Percentiles rank a stretch among this genome's conserved stretches.
phyloP scores from a whole-genome alignment of 1,140 invertebrate genomes.

The Sinella curviseta region DNA sequence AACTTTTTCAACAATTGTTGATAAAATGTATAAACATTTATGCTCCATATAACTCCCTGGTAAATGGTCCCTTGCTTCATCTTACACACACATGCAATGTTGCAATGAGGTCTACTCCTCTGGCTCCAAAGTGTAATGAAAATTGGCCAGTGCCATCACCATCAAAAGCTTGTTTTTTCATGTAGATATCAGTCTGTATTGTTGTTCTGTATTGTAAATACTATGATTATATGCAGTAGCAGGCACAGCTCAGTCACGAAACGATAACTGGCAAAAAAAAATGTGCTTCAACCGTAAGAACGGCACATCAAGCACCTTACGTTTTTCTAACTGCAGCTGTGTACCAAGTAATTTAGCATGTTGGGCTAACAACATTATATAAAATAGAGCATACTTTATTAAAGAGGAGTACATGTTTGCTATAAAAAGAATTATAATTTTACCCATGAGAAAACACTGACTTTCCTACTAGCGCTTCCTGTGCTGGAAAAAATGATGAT shows the following conservation, averaged over 20 bases:
- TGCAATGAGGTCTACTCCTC: not conserved
- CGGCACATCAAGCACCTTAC: no score
- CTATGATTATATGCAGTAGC: not conserved
- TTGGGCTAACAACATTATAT: not conserved
- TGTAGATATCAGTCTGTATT: no score
- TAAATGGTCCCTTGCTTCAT: no score
- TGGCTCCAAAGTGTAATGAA: slow-evolving; percentile 10
- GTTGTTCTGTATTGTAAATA: not conserved
- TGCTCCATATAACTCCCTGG: no score
- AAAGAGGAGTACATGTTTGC: not conserved
- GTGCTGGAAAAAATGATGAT: no score
- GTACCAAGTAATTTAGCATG: not conserved
- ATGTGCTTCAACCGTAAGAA: no score
- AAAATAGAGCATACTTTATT: no score
- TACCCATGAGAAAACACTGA: slow-evolving; percentile 1
- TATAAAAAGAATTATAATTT: not conserved
- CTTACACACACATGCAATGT: not conserved
- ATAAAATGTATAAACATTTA: no score
- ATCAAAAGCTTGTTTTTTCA: not conserved
- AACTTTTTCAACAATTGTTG: no score
- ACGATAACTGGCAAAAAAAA: slow-evolving; percentile 7
- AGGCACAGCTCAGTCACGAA: no score
- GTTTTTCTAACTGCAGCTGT: no score
- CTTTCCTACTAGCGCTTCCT: no score
- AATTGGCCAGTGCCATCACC: not conserved